Conservation (phyloP, 2,797 vertebrate species). For the Adelosebastes latens region DNA sequence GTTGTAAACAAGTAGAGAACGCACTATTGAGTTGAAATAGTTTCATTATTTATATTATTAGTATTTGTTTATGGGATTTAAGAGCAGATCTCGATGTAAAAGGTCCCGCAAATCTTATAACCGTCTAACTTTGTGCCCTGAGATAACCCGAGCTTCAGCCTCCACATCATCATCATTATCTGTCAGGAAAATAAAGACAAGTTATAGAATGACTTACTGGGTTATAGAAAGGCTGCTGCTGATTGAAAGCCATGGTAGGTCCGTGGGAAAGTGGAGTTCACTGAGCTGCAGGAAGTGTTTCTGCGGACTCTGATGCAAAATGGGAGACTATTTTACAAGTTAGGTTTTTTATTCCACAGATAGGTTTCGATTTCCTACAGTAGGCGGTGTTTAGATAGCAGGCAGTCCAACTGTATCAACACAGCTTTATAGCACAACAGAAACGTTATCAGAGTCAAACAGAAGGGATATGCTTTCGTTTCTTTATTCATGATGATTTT, state of each 20-base stretch:
- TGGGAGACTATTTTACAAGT: no score
- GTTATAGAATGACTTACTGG: constrained; percentile 68
- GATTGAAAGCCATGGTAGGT: constrained; percentile 63
- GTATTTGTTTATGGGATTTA: not conserved
- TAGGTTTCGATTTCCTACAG: constrained; percentile 16
- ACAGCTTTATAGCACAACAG: no score
- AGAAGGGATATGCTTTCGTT: not conserved
- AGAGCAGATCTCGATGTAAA: not conserved
- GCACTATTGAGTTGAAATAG: not conserved
- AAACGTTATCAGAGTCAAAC: no score
- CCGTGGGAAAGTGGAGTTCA: accelerated
- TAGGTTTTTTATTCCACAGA: accelerated
- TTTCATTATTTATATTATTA: not conserved
- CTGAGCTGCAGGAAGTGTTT: not conserved
- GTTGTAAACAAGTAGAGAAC: not conserved
- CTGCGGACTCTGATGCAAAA: not conserved
- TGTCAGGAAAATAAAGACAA: not conserved
- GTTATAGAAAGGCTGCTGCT: constrained; percentile 76
- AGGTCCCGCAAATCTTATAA: not conserved
- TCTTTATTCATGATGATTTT: not conserved
- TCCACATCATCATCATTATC: no score
- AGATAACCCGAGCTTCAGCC: not conserved
- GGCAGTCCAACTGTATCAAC: not conserved
- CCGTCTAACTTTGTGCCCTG: no score
- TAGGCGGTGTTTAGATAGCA: not conserved